These are phyloP conservation scores for Cepaea nemoralis DNA, from an alignment of 1,140 invertebrate genomes.

Conservation along the genomic window DNA sequence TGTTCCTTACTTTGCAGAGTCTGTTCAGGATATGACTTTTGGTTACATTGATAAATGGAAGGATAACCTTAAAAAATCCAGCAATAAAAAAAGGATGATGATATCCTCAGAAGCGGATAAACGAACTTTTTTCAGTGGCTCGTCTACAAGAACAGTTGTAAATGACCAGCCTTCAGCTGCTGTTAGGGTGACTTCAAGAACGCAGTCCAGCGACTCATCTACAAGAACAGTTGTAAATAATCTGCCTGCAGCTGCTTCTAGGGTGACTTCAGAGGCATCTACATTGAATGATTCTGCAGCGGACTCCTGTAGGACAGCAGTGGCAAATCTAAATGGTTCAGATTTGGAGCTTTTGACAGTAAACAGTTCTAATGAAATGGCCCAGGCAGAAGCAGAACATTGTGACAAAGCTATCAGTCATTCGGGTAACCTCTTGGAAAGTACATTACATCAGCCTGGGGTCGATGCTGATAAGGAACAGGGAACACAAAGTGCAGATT, in stretches of 20 bases:
- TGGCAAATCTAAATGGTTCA: background rate
- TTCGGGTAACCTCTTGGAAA: background rate
- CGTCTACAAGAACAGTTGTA: too few species aligned
- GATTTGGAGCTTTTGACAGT: background rate
- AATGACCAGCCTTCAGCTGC: too few species aligned
- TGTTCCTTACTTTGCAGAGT: too few species aligned
- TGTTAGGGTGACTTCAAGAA: too few species aligned
- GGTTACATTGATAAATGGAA: too few species aligned
- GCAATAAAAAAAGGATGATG: too few species aligned
- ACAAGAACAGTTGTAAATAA: background rate
- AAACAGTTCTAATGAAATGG: background rate
- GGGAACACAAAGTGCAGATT: background rate
- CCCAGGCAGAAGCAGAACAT: background rate
- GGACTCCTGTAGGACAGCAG: background rate
- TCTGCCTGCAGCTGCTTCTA: background rate
- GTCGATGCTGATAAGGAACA: background rate
- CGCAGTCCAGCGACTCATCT: background rate
- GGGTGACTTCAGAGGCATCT: background rate
- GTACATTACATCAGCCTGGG: background rate
- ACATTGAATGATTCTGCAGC: background rate
- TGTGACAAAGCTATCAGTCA: background rate
- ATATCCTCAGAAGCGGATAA: too few species aligned
- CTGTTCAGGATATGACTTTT: too few species aligned
- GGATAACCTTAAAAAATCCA: too few species aligned
- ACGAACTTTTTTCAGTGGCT: too few species aligned